Base-by-base conservation (phyloP, 1,140 invertebrate genomes). In the Xylocopa sonorina region DNA sequence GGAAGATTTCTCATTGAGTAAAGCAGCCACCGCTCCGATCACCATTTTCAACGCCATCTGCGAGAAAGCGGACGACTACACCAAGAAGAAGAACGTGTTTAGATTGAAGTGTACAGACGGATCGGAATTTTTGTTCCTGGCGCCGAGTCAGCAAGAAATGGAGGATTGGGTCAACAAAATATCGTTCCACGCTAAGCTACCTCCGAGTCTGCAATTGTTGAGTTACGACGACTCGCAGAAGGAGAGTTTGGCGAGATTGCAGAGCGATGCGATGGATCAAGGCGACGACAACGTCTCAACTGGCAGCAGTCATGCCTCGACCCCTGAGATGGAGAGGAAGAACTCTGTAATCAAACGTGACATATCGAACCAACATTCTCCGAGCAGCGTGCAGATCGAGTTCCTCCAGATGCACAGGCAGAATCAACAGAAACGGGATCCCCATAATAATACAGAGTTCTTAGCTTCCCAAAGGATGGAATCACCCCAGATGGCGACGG, bases 91-190 rank as follows among this genome's bases (percentile, higher is more conserved):
- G 90, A 95, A 99, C 89, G 98, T 99, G 16, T 98, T 99, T 93
- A 95, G 97, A 29, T 90, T 99, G n/a, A 95, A 95, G 78, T 95
- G 97, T 78, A 95, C 95, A 3, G 99, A 99, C 92, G 97, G 97
- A 7, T 97, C 98, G 0, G 98, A 99, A 92, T 99, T 97, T 92
- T 93, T 99, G 41, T 98, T 99, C 89, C 94, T 97, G 63, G 96
- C 97, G 62, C 92, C 95, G 1, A 95, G 93, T 68, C 94, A 95
- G 53, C 94, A 95, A 2, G 95, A 97, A 78, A 96, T 99, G 95
- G 94, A 95, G 82, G 97, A 99, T 68, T 99, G 99, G 99, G 95
- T 99, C 2, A 96, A 96, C 85, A 99, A 99, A 93, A 96, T 99
- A 81, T 95, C 95, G 48, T 99, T 99, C 94, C 98, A 98, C 91